Evolutionary conservation across 2,888 invertebrate genomes (phyloP).

Genomic region (Leptogaster cylindrica): DNA sequence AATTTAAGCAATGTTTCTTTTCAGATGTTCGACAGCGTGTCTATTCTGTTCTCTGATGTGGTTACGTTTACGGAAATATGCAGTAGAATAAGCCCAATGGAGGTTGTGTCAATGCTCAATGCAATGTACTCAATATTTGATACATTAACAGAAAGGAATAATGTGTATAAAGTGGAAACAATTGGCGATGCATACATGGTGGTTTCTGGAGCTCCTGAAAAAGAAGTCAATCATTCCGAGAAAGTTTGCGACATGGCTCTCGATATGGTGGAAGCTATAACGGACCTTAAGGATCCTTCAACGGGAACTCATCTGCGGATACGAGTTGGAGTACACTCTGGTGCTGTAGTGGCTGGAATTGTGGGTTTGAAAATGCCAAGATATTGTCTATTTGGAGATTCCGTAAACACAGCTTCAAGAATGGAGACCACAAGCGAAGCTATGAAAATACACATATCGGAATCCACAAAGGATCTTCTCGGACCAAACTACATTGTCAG

Average conservation of each 20-base stretch:
- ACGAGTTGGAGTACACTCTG: constrained; percentile 87
- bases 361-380: constrained; percentile 93
- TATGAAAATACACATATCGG: constrained; percentile 94
- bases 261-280: constrained; percentile 94
- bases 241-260: constrained; percentile 94
- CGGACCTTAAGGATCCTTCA: constrained; percentile 89
- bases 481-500: constrained; percentile 75
- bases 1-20: no score
- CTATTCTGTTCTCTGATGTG: constrained; percentile 96
- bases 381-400: constrained; percentile 77
- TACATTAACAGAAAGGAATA: constrained; percentile 87
- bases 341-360: constrained; percentile 91
- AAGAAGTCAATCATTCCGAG: constrained; percentile 88
- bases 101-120: constrained; percentile 96
- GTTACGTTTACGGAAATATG: constrained; percentile 98
- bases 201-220: constrained; percentile 92
- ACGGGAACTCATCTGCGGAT: constrained; percentile 85
- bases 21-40: constrained; percentile 95
- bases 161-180: constrained; percentile 97
- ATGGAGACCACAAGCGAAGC: constrained; percentile 94
- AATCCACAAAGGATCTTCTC: constrained; percentile 80
- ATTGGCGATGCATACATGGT: constrained; percentile 99
- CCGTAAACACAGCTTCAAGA: constrained; percentile 87
- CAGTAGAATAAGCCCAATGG: constrained; percentile 94
- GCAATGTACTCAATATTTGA: constrained; percentile 98